These are phyloP conservation scores for Ficedula albicollis DNA, from an alignment of 2,797 vertebrate species.

Conservation along the genomic window DNA sequence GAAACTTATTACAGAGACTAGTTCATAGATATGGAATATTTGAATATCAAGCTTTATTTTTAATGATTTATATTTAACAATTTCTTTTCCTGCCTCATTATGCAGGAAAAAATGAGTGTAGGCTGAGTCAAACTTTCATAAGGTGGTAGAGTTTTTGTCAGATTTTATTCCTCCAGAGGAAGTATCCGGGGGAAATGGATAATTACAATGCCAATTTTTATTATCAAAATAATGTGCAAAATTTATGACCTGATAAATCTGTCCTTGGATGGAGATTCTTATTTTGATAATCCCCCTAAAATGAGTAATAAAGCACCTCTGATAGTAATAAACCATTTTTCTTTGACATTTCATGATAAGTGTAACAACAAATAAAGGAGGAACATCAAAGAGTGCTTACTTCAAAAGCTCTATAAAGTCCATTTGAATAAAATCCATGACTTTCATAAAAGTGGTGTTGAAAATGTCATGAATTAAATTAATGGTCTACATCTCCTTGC, in stretches of 20 bases:
- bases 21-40: background rate
- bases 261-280: slow-evolving; percentile 51
- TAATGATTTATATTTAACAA: background rate
- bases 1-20: background rate
- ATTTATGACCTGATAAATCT: slow-evolving; percentile 65
- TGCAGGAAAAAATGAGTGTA: background rate
- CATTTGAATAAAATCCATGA: slow-evolving; percentile 68
- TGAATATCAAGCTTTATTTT: background rate
- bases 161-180: slow-evolving; percentile 7
- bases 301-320: slow-evolving; percentile 63
- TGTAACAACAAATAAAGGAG: slow-evolving; percentile 64
- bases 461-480: slow-evolving; percentile 71
- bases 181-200: slow-evolving; percentile 28
- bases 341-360: slow-evolving; percentile 65
- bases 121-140: background rate
- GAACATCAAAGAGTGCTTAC: slow-evolving; percentile 64
- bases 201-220: slow-evolving; percentile 58
- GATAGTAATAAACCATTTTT: slow-evolving; percentile 61
- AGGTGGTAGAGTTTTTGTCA: slow-evolving; percentile 2
- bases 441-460: slow-evolving; percentile 62
- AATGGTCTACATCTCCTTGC: slow-evolving; percentile 53
- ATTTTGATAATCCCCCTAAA: slow-evolving; percentile 69
- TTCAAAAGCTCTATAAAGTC: slow-evolving; percentile 69
- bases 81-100: background rate
- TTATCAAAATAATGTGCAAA: slow-evolving; percentile 61